Evolutionary conservation across 2,888 invertebrate species (phyloP), one percentile per base, ranked within the genome.

Genomic region (Crioceris asparagi): DNA sequence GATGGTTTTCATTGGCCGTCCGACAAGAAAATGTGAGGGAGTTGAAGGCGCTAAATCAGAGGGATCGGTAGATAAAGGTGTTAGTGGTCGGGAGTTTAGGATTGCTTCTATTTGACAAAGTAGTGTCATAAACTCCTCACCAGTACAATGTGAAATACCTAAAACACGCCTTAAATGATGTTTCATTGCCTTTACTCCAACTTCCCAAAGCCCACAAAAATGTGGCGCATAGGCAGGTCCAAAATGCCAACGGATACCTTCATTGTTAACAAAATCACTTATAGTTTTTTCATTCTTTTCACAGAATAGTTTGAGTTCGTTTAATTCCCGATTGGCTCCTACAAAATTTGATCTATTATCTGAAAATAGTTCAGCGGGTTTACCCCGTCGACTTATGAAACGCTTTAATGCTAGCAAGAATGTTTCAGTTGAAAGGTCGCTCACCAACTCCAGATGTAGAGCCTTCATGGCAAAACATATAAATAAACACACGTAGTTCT

Each of bases 111-210:
- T 46, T 35, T 52, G 46, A 11, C 37, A 36, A 4, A 49, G 12
- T 2, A 52, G 23, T 2, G 52, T 55, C n/a, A 29, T 17, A 17
- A 56, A 41, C 31, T 58, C 50, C 37, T 54, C 49, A 31, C 42
- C 49, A 4, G 47, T 51, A 3, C 53, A 29, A 16, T 26, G 36
- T 10, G 29, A 6, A 18, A 45, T 38, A 4, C 53, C 50, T 11
- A 54, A 35, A 5, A 52, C 27, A 11, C 36, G 27, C 14, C 29
- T 29, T 23, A 44, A 41, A 33, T 45, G 45, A 25, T 12, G 10
- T 15, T 43, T 41, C 2, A 34, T 32, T 12, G 29, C 19, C 21
- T 45, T 45, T 2, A 43, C 27, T n/a, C 35, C 38, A 2, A 43
- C 40, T 26, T 43, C 43, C 41, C 41, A 44, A 4, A 44, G 10